Base-by-base conservation (phyloP, 2,797 vertebrate species). In the Halcyon chelicuti region DNA sequence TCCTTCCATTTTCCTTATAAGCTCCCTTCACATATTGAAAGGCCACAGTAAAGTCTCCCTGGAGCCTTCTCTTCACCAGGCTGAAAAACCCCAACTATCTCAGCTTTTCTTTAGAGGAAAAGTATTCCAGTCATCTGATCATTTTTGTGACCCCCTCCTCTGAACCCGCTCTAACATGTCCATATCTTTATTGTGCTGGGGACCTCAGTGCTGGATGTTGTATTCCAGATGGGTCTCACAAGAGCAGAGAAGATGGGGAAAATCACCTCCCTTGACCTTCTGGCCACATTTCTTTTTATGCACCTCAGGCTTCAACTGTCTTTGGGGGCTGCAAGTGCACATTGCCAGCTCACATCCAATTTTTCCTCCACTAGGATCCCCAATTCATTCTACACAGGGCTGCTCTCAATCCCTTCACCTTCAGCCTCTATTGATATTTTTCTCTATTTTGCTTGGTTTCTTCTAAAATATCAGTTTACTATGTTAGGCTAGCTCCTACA, bases 261-360 rank as follows among this genome's bases (percentile, higher is more conserved):
- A 68, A 61, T n/a, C 10, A 5, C 33, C 9, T 61, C 35, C 22
- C 35, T 84, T 4, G 3, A 46, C 28, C 12, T 71, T 20, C 28
- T 58, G 37, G 5, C 20, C 20, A 51, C 7, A 19, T 17, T 66
- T 35, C 17, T 49, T 63, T 68, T 70, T 15, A 55, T n/a, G 46
- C 2, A 3, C 13, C 14, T 33, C 60, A 35, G 31, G 22, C n/a
- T 54, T 40, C 1, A 0, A 4, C 1, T 49, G 22, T 9, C 12
- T 44, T 79, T 42, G 35, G 21, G 75, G 35, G 22, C 35, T 67
- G 33, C 35, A 49, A 67, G 40, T 2, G 1, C 8, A 10, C 26
- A 18, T n/a, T n/a, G 26, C 4, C 4, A 5, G 26, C 12, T 47
- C 35, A 37, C 1, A 3, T 42, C 10, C 33, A 47, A 10, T 54